Percentiles rank a stretch among this genome's conserved stretches.
phyloP scores from a whole-genome alignment of 2,888 invertebrate genomes.

The Zaprionus bogoriensis region DNA sequence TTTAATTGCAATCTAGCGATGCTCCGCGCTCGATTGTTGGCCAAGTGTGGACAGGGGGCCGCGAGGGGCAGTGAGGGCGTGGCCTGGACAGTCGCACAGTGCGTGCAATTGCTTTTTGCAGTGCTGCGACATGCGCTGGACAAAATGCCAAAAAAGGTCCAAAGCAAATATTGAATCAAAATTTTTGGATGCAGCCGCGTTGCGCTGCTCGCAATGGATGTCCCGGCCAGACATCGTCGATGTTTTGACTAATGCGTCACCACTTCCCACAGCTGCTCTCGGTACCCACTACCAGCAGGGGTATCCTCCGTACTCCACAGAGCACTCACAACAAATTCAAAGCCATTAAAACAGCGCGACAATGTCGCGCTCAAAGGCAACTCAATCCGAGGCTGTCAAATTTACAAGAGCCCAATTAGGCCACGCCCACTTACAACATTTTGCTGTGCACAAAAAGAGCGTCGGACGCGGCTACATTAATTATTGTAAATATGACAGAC shows the following conservation, averaged over 20 bases:
- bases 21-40: slow-evolving; percentile 46
- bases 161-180: slow-evolving; percentile 49
- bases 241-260: slow-evolving; percentile 55
- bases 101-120: slow-evolving; percentile 40
- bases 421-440: slow-evolving; percentile 15
- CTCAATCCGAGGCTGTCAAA: slow-evolving; percentile 37
- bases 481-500: slow-evolving; percentile 25
- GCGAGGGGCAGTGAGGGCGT: slow-evolving; percentile 9
- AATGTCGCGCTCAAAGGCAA: slow-evolving; percentile 48
- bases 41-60: slow-evolving; percentile 16
- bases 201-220: slow-evolving; percentile 25
- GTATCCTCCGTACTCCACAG: too few species aligned
- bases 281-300: not conserved
- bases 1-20: slow-evolving; percentile 73
- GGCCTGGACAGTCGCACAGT: slow-evolving; percentile 3
- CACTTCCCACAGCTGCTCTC: slow-evolving; percentile 30
- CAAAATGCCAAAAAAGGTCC: slow-evolving; percentile 17
- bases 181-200: slow-evolving; percentile 43
- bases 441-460: slow-evolving; percentile 9
- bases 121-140: not conserved
- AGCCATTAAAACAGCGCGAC: slow-evolving; percentile 49
- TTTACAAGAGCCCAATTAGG: slow-evolving; percentile 51
- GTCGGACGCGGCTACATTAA: slow-evolving; percentile 46
- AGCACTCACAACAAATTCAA: slow-evolving; percentile 12
- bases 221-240: slow-evolving; percentile 37